phyloP scores from a whole-genome alignment of 2,888 invertebrate genomes.

The Eulithis testata region DNA sequence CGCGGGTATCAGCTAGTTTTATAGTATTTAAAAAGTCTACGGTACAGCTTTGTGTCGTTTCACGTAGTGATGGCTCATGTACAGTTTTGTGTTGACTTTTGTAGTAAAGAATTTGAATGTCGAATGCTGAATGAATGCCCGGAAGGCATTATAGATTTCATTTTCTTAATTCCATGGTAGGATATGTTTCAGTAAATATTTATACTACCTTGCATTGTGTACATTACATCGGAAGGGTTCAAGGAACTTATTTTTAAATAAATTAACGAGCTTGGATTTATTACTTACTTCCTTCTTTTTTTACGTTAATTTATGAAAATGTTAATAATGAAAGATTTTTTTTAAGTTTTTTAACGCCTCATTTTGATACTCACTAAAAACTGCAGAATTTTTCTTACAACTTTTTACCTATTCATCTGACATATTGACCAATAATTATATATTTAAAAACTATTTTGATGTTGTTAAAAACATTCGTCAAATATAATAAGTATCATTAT shows the following conservation, averaged over 20 bases:
- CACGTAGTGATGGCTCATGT: neutral
- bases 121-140: constrained; percentile 18
- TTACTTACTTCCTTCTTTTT: constrained; percentile 5
- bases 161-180: constrained; percentile 18
- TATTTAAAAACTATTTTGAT: no score
- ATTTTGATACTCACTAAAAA: no score
- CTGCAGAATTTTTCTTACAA: no score
- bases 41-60: no score
- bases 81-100: neutral
- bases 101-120: neutral
- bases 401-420: no score
- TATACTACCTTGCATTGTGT: constrained; percentile 26
- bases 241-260: constrained; percentile 10
- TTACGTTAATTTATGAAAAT: neutral
- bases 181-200: constrained; percentile 15
- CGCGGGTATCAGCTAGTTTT: no score
- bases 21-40: no score
- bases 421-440: no score
- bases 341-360: neutral
- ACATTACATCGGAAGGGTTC: constrained; percentile 13
- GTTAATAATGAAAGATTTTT: neutral
- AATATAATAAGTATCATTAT: no score
- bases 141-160: constrained; percentile 11
- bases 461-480: no score
- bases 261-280: constrained; percentile 12